Percentiles rank a stretch among this genome's conserved stretches.
Conservation (phyloP, 2,888 invertebrate genomes). For the Acrobasis repandana region DNA sequence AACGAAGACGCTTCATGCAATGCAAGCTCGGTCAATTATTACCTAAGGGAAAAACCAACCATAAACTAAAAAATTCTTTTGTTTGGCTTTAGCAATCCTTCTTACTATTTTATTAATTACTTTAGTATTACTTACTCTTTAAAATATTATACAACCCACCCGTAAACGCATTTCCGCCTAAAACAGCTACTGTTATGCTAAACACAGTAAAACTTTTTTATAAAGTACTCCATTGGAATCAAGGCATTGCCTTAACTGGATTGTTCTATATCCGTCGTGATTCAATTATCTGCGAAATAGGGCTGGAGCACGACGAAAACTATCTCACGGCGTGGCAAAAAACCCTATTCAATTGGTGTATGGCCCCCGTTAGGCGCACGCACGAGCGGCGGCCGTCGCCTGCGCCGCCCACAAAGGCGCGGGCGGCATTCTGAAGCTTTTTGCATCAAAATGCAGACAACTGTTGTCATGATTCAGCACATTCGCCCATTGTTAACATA, state of each 20-base stretch:
- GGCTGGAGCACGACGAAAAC: constrained; percentile 55
- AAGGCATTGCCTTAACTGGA: constrained; percentile 34
- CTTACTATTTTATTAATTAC: too few relatives aligned
- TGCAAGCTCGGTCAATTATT: too few relatives aligned
- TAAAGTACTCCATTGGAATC: too few relatives aligned
- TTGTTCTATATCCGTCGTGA: constrained; percentile 48
- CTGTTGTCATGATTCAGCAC: constrained; percentile 58
- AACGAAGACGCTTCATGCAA: too few relatives aligned
- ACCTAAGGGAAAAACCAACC: too few relatives aligned
- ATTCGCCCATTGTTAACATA: constrained; percentile 66
- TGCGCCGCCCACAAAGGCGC: constrained; percentile 44
- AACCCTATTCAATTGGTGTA: constrained; percentile 71
- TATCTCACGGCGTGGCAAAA: constrained; percentile 60
- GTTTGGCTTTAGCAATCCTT: too few relatives aligned
- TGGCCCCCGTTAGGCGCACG: constrained; percentile 71
- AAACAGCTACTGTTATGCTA: neutral
- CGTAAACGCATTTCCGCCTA: too few relatives aligned
- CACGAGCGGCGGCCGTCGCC: constrained; percentile 58
- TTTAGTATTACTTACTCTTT: too few relatives aligned
- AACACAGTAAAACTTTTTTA: neutral
- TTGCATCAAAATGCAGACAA: constrained; percentile 72
- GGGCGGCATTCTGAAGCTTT: constrained; percentile 54
- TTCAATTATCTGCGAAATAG: constrained; percentile 68
- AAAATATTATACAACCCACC: too few relatives aligned
- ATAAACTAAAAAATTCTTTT: too few relatives aligned